A percentile compares a stretch with the other conserved stretches of the same genome.
phyloP scores from a whole-genome alignment of 2,113 vertebrate genomes.

The Condylura cristata region DNA sequence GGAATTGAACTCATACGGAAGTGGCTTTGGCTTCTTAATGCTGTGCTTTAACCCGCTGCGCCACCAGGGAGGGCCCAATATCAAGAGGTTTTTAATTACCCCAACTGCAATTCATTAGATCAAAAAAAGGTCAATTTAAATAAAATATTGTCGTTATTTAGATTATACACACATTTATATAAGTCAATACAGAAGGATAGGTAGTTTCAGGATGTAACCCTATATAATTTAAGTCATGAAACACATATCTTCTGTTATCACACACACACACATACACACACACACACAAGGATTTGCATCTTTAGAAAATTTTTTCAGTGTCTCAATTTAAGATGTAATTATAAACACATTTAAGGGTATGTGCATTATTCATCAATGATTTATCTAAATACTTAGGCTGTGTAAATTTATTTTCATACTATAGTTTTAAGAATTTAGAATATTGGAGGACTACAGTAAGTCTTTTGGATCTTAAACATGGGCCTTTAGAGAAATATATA shows the following conservation, averaged over 20 bases:
- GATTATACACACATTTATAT: neutral
- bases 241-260: neutral
- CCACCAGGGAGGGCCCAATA: too few species aligned
- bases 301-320: neutral
- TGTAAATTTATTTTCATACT: neutral
- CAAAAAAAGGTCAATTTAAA: neutral
- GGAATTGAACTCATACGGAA: too few species aligned
- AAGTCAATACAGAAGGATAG: too few species aligned
- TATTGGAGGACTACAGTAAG: neutral
- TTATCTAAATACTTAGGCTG: neutral
- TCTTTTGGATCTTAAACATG: slow-evolving; percentile 15
- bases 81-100: neutral
- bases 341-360: neutral
- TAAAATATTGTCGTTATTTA: neutral
- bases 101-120: neutral
- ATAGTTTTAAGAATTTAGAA: neutral
- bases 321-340: neutral
- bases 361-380: neutral
- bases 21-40: too few species aligned
- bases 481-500: slow-evolving; percentile 23
- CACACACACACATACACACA: neutral
- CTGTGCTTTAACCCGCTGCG: too few species aligned
- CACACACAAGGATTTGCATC: neutral
- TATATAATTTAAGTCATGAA: neutral
- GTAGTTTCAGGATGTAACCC: neutral